phyloP scores from a whole-genome alignment of 2,113 vertebrate species.

The Phyllostomus discolor region DNA sequence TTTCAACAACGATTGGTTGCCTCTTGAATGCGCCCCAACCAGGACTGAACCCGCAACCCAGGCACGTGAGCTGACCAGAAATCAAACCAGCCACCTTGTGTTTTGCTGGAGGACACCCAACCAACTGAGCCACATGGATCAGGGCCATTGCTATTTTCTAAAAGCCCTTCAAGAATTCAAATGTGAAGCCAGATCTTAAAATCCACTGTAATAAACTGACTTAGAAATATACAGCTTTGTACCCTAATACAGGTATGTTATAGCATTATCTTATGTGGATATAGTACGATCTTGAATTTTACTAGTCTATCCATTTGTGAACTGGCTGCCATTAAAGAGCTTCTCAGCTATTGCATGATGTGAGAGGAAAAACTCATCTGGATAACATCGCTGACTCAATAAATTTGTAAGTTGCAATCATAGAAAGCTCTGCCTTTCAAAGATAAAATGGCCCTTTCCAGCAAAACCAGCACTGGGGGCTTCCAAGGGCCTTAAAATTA shows the following conservation, averaged over 20 bases:
- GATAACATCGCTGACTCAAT: not conserved
- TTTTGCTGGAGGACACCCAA: too few relatives aligned
- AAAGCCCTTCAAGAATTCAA: not conserved
- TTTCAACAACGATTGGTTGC: too few relatives aligned
- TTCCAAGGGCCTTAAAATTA: not conserved
- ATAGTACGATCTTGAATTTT: not conserved
- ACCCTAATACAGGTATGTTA: not conserved
- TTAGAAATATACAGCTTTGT: not conserved
- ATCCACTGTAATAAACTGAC: not conserved
- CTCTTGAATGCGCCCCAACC: too few relatives aligned
- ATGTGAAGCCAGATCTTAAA: not conserved
- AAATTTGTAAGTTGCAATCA: not conserved
- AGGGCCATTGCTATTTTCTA: not conserved
- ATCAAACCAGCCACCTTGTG: too few relatives aligned
- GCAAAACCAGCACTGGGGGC: not conserved
- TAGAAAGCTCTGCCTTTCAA: not conserved
- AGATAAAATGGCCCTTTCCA: not conserved
- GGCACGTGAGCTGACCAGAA: too few relatives aligned
- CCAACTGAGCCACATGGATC: too few relatives aligned
- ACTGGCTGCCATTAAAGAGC: not conserved
- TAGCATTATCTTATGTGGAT: not conserved
- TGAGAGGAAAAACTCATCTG: not conserved
- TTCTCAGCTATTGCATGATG: not conserved
- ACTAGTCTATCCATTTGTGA: not conserved
- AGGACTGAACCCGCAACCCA: too few relatives aligned